A percentile compares a stretch with the other conserved stretches of the same genome.
These are phyloP conservation scores for Rutilus rutilus DNA, from an alignment of 2,113 vertebrate species.

Conservation along the genomic window DNA sequence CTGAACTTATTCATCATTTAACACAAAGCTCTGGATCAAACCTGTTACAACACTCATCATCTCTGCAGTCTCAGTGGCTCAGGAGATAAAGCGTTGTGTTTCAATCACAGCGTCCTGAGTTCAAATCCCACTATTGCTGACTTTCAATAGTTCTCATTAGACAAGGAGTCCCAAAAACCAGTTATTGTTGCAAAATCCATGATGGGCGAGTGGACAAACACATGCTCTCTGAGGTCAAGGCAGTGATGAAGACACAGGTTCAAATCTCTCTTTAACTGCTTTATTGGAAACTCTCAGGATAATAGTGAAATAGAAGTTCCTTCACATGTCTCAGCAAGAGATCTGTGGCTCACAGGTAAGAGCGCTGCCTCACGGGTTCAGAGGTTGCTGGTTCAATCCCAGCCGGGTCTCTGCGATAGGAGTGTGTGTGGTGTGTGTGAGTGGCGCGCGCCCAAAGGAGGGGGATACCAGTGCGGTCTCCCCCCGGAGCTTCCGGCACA, in stretches of 20 bases:
- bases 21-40: neutral
- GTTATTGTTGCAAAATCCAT: neutral
- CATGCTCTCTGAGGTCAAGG: rapidly evolving
- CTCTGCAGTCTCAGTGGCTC: neutral
- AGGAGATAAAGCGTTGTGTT: neutral
- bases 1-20: neutral
- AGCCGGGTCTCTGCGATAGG: neutral
- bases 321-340: neutral
- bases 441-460: no score
- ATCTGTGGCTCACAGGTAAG: neutral
- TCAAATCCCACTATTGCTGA: neutral
- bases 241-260: neutral
- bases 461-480: no score
- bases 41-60: no score
- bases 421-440: neutral
- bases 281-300: neutral
- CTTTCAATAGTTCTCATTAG: neutral
- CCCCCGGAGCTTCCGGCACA: no score
- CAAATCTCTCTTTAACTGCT: neutral
- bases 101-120: neutral
- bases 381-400: neutral
- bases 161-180: neutral
- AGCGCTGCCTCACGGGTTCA: neutral
- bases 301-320: neutral
- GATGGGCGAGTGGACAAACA: neutral